Conservation (phyloP, 2,113 vertebrate genomes). For the Cardinalis cardinalis region DNA sequence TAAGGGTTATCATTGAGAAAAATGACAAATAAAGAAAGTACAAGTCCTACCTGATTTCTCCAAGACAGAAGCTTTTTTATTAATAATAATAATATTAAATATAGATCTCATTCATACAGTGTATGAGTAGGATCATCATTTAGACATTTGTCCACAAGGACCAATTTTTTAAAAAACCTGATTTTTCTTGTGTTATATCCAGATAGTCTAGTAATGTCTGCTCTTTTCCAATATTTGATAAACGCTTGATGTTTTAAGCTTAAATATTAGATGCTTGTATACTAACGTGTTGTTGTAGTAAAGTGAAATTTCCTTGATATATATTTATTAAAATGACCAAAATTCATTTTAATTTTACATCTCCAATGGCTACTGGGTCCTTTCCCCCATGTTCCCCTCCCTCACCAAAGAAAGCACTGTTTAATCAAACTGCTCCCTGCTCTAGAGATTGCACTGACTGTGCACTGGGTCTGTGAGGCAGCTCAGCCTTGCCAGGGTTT, state of each 20-base stretch:
- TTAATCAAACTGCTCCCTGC: background rate
- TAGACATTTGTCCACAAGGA: constrained; percentile 78
- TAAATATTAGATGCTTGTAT: constrained; percentile 79
- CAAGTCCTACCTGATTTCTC: constrained; percentile 72
- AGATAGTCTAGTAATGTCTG: constrained; percentile 70
- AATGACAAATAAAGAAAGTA: background rate
- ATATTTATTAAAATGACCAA: constrained; percentile 83
- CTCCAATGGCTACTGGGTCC: constrained; percentile 27
- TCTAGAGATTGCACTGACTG: background rate
- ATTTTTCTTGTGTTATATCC: constrained; percentile 73
- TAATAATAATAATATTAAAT: constrained; percentile 73
- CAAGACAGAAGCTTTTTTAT: constrained; percentile 72
- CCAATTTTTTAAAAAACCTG: constrained; percentile 62
- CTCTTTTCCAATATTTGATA: constrained; percentile 78
- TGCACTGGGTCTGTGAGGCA: background rate
- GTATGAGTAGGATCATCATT: constrained; percentile 77
- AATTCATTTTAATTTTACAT: constrained; percentile 69
- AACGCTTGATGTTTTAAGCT: constrained; percentile 75
- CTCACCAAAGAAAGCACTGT: background rate
- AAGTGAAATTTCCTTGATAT: constrained; percentile 80
- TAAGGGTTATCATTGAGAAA: background rate
- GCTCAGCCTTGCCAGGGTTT: background rate
- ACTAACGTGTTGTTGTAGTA: constrained; percentile 78
- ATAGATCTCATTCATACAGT: constrained; percentile 83
- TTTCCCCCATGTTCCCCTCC: background rate